These are phyloP conservation scores for Antheraea mylitta DNA, from an alignment of 1,140 invertebrate species.

Conservation along the genomic window DNA sequence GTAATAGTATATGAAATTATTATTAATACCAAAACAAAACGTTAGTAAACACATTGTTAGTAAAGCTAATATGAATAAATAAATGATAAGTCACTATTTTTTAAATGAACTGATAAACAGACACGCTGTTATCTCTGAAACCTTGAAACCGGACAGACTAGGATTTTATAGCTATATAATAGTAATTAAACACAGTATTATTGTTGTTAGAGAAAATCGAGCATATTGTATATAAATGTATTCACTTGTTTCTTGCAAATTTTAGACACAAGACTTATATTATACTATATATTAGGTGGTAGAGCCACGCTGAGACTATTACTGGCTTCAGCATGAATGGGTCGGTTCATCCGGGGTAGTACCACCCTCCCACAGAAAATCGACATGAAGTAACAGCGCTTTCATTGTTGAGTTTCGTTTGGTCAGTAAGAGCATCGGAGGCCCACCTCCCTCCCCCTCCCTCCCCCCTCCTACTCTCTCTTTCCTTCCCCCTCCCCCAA, in stretches of 20 bases:
- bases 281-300: too few relatives aligned
- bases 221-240: slow-evolving; percentile 38
- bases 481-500: too few relatives aligned
- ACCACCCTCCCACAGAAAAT: too few relatives aligned
- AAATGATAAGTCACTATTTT: background rate
- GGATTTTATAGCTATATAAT: background rate
- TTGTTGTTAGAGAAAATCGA: background rate
- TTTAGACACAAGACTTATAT: background rate
- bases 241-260: background rate
- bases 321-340: too few relatives aligned
- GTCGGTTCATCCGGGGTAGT: too few relatives aligned
- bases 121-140: background rate
- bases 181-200: background rate
- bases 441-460: too few relatives aligned
- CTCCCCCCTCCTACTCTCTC: too few relatives aligned
- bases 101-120: background rate
- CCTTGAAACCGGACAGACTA: background rate
- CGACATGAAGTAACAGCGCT: too few relatives aligned
- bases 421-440: too few relatives aligned
- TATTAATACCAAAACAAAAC: background rate
- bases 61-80: background rate
- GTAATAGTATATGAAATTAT: background rate
- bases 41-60: background rate
- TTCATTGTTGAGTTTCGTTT: too few relatives aligned
- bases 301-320: too few relatives aligned